These are phyloP conservation scores for Sphenodon punctatus DNA, from an alignment of 2,797 vertebrate species.

Conservation along the genomic window DNA sequence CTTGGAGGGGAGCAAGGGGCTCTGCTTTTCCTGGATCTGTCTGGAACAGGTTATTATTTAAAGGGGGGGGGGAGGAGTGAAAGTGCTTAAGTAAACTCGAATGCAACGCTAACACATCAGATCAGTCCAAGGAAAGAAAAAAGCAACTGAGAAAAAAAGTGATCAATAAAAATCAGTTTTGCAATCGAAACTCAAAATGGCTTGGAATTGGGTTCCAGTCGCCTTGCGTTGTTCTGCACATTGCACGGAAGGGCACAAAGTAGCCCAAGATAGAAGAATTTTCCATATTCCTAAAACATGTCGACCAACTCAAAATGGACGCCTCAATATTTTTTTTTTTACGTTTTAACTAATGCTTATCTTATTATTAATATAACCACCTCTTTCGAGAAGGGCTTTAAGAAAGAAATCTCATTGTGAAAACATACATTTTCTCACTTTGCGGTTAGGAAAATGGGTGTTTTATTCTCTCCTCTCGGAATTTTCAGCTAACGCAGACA, in stretches of 20 bases:
- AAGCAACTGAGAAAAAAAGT: conserved; percentile 77
- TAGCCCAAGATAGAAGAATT: conserved; percentile 58
- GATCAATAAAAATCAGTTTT: conserved; percentile 63
- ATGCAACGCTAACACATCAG: conserved; percentile 78
- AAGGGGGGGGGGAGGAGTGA: conserved; percentile 68
- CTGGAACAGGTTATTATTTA: conserved; percentile 38
- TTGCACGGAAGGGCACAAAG: conserved; percentile 61
- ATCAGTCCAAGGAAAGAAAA: conserved; percentile 79
- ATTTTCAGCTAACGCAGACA: conserved; percentile 55
- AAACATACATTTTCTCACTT: conserved; percentile 62
- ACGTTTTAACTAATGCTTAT: conserved; percentile 62
- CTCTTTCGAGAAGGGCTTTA: conserved; percentile 36
- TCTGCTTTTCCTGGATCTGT: neutral
- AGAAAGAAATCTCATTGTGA: conserved; percentile 28
- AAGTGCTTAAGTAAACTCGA: conserved; percentile 76
- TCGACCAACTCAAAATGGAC: conserved; percentile 97
- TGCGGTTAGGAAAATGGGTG: conserved; percentile 46
- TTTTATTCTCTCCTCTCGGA: conserved; percentile 41
- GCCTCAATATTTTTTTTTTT: conserved; percentile 70
- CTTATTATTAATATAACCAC: conserved; percentile 48
- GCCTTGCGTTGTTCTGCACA: conserved; percentile 9
- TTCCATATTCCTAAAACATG: conserved; percentile 87
- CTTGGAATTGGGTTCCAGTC: conserved; percentile 26
- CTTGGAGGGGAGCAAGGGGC: neutral
- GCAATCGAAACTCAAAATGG: conserved; percentile 36